These are phyloP conservation scores for Tetropium fuscum DNA, from an alignment of 2,888 invertebrate species.

Conservation along the genomic window DNA sequence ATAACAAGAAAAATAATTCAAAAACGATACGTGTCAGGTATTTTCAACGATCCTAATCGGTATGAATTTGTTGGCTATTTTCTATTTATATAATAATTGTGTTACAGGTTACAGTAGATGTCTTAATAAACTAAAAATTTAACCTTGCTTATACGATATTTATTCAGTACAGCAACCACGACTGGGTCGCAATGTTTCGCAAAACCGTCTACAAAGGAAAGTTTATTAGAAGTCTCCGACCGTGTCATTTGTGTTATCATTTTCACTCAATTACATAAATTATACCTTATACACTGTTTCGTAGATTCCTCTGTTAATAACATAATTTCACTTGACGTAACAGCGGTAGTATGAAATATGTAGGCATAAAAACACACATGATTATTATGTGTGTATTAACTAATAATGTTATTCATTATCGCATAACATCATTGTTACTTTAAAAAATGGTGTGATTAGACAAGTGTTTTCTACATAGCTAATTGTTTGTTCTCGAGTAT, in stretches of 20 bases:
- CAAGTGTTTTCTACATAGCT: too few species aligned
- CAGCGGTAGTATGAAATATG: slow-evolving; percentile 1
- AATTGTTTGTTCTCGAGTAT: too few species aligned
- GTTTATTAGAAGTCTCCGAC: slow-evolving; percentile 30
- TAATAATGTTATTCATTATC: neutral
- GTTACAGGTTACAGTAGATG: slow-evolving; percentile 4
- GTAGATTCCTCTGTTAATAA: slow-evolving; percentile 15
- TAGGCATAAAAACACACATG: neutral
- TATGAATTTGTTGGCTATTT: too few species aligned
- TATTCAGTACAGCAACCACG: slow-evolving; percentile 28
- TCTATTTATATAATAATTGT: too few species aligned
- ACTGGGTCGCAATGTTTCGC: slow-evolving; percentile 34
- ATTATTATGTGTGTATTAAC: slow-evolving; percentile 5
- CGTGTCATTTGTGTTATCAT: slow-evolving; percentile 33
- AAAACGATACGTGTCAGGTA: neutral
- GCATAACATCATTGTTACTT: too few species aligned
- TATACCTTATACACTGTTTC: slow-evolving; percentile 15
- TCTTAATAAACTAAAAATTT: slow-evolving; percentile 21
- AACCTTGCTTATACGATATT: slow-evolving; percentile 28
- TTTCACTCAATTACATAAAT: slow-evolving; percentile 36
- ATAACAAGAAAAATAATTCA: neutral
- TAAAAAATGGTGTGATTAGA: too few species aligned
- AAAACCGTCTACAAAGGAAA: slow-evolving; percentile 42
- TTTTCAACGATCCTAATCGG: neutral
- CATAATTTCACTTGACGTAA: slow-evolving; percentile 19